Evolutionary conservation across 2,113 vertebrate species (phyloP), one percentile per base, ranked within the genome.

Genomic region (Mesocricetus auratus): DNA sequence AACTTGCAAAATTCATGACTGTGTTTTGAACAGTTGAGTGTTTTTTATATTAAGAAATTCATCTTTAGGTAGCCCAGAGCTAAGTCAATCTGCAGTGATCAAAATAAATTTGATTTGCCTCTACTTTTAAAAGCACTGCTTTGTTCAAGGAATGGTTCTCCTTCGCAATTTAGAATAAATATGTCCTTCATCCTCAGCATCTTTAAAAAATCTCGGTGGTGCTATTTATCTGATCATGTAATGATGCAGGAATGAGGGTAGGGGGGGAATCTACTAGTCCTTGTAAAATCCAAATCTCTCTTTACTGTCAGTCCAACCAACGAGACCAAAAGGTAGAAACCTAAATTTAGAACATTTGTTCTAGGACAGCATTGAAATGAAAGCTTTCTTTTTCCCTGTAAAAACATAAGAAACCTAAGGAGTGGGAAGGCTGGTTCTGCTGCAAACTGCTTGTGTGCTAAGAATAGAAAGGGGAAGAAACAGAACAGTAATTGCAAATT

Each of bases 401-500:
- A 88, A 97, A 94, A n/a, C 77, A 58, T 62, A 94, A 90, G 85
- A 95, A 96, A 93, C 58, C 71, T 66, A 95, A 87, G 66, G 95
- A 45, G 86, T 66, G 4, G 31, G 78, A 94, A 94, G 89, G 45
- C 64, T n/a, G 24, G 36, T 86, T 91, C 95, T 96, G 68, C 86
- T 90, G 50, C 13, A 85, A 87, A 86, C 78, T 94, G 74, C 90
- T 86, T 87, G 9, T 78, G 42, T 17, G 73, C 50, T 79, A 96
- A 87, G 69, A 91, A 62, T 90, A 85, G 86, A 94, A 95, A 62
- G 39, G 74, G 7, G n/a, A 96, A n/a, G 96, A 96, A 95, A 39
- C 87, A 93, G 71, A 96, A 85, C 45, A 90, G 90, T 86, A 56
- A 83, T 89, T 96, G 86, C 53, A 97, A 93, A 97, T 94, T 97